Conservation (phyloP, 2,797 vertebrate species). For the Sebastolobus altivelis region DNA sequence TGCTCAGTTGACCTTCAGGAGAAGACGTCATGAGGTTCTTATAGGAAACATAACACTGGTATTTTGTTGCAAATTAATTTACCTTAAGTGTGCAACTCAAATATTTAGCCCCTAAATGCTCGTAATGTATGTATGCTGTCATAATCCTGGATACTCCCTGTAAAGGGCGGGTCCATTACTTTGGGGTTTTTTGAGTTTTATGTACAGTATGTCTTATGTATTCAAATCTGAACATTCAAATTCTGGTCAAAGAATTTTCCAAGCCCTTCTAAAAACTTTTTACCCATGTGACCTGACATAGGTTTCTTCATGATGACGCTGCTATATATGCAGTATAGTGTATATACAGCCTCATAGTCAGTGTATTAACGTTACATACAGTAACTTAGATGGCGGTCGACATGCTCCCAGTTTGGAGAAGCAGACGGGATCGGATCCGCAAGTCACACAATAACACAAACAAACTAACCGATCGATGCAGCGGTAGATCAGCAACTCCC, state of each 20-base stretch:
- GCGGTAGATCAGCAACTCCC: too few relatives aligned
- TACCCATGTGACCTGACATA: too few relatives aligned
- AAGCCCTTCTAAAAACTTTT: neutral
- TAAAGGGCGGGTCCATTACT: neutral
- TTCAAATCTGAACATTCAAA: neutral
- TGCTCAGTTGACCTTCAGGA: conserved; percentile 33
- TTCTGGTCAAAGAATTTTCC: neutral
- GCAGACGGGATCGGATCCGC: too few relatives aligned
- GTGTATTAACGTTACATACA: neutral
- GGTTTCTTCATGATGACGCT: too few relatives aligned
- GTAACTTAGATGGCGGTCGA: neutral
- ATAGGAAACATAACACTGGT: conserved; percentile 5
- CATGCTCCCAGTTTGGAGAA: too few relatives aligned
- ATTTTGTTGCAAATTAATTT: conserved; percentile 16
- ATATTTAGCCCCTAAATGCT: conserved; percentile 7
- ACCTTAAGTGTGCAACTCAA: conserved; percentile 9
- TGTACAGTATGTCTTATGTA: neutral
- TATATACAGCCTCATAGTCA: neutral
- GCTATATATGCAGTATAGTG: too few relatives aligned
- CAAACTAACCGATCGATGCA: too few relatives aligned
- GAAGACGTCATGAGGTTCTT: conserved; percentile 27
- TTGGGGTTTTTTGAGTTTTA: too few relatives aligned
- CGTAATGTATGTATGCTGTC: neutral
- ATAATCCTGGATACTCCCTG: neutral
- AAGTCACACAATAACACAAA: too few relatives aligned